Evolutionary conservation across 2,888 invertebrate genomes (phyloP).

Genomic region (Patella depressa): DNA sequence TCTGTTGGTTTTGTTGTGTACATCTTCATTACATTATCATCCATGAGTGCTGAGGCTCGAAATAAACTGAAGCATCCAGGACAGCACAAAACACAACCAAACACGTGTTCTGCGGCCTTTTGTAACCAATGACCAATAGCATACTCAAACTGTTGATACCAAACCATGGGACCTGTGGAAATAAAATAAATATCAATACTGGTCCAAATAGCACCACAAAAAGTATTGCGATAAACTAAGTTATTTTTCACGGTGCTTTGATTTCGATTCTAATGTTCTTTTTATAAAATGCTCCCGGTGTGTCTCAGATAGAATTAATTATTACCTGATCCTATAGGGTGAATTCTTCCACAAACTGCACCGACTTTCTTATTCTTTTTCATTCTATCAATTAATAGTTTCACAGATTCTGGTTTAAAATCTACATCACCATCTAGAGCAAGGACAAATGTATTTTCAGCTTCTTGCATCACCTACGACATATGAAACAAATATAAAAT

Average conservation of each 20-base stretch:
- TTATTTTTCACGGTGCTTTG: too few species aligned
- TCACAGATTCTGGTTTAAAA: slow-evolving; percentile 91
- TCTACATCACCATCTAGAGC: slow-evolving; percentile 98
- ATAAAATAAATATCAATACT: slow-evolving; percentile 9
- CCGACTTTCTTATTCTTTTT: slow-evolving; percentile 97
- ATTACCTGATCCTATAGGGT: slow-evolving; percentile 85
- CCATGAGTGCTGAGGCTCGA: slow-evolving; percentile 89
- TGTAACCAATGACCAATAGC: slow-evolving; percentile 99
- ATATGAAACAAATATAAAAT: not conserved
- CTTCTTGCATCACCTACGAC: slow-evolving; percentile 68
- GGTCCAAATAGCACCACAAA: not conserved
- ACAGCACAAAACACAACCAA: slow-evolving; percentile 95
- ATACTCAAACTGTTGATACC: slow-evolving; percentile 99
- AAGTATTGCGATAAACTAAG: not conserved
- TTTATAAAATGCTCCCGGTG: too few species aligned
- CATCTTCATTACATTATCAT: slow-evolving; percentile 89
- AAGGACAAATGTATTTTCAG: slow-evolving; percentile 92
- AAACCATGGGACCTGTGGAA: slow-evolving; percentile 90
- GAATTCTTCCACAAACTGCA: slow-evolving; percentile 98
- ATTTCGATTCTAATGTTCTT: too few species aligned
- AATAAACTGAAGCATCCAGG: slow-evolving; percentile 94
- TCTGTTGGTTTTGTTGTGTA: slow-evolving; percentile 83
- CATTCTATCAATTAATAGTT: slow-evolving; percentile 96
- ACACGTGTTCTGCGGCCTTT: slow-evolving; percentile 99
- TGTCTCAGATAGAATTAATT: not conserved